Base-by-base conservation (phyloP, 2,797 vertebrate species). In the Chromobotia macracanthus region DNA sequence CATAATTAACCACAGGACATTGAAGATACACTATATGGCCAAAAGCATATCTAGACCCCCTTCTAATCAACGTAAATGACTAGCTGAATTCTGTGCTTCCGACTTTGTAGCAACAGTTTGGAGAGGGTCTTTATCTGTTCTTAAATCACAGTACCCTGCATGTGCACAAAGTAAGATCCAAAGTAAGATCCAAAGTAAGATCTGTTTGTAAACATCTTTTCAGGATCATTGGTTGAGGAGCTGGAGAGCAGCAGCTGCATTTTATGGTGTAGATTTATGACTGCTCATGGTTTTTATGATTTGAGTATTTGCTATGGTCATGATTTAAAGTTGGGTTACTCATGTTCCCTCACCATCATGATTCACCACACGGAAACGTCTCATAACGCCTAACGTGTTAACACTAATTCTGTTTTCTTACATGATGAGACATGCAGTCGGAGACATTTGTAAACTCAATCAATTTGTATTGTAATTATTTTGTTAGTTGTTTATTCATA, bases 291-390 rank as follows among this genome's bases (percentile, higher is more conserved):
- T 48, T 67, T 16, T 56, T 67, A 76, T 46, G 38, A 16, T 58
- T 58, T 61, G 19, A 25, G 55, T 61, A 66, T 77, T 68, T 77
- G 55, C 64, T 70, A 18, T 70, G 75, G 48, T 60, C 21, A 60
- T 70, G 75, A 77, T 77, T 70, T 60, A 25, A 61, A 70, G 53
- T 70, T 69, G 0, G 6, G 66, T 70, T 66, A 70, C 64, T 67
- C 53, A 60, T 77, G 38, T 77, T 35, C 53, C 51, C 6, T 51
- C 51, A 25, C 11, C 2, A 28, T 65, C 51, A 46, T 68, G 51
- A 58, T 31, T 77, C 75, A 60, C 65, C 21, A 5, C 53, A 50
- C 13, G 41, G 65, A 68, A 77, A 68, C 4, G 38, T 21, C 0
- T 4, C 1, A 7, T 58, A 58, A 46, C 13, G 6, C 67, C 12